These are phyloP conservation scores for Pheosia tremula DNA, from an alignment of 2,888 invertebrate genomes.

Conservation along the genomic window DNA sequence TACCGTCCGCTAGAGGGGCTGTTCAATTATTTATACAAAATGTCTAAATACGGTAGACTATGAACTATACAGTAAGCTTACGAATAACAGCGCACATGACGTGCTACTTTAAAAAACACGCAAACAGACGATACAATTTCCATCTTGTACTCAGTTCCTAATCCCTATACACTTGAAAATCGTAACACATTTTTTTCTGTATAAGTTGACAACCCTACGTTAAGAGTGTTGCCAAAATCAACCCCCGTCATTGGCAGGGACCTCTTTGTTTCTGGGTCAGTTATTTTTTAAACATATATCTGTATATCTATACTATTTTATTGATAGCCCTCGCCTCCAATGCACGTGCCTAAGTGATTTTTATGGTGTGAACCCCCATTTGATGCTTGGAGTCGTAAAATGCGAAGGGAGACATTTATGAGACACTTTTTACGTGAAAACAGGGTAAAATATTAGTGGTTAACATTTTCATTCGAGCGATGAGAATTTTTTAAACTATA, in stretches of 20 bases:
- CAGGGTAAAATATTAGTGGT: not conserved
- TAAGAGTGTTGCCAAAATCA: constrained; percentile 21
- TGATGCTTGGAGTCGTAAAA: constrained; percentile 30
- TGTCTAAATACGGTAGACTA: too few relatives aligned
- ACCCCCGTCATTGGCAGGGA: constrained; percentile 35
- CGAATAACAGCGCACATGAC: too few relatives aligned
- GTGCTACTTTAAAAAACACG: constrained; percentile 20
- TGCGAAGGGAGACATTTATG: constrained; percentile 26
- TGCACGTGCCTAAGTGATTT: constrained; percentile 21
- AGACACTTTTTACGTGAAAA: not conserved
- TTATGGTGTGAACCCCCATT: constrained; percentile 25
- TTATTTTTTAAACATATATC: constrained; percentile 33
- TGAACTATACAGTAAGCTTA: too few relatives aligned
- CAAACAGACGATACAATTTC: too few relatives aligned
- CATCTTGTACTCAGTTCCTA: too few relatives aligned
- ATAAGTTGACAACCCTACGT: too few relatives aligned
- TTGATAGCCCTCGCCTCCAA: constrained; percentile 9
- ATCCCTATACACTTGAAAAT: too few relatives aligned
- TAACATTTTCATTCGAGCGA: not conserved
- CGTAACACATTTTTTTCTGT: too few relatives aligned
- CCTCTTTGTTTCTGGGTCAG: constrained; percentile 61
- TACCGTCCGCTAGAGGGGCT: too few relatives aligned
- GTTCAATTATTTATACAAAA: too few relatives aligned
- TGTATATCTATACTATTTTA: too few relatives aligned
- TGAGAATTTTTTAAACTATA: too few relatives aligned